Conservation (phyloP, 2,113 vertebrate genomes). For the Parotia lawesii region DNA sequence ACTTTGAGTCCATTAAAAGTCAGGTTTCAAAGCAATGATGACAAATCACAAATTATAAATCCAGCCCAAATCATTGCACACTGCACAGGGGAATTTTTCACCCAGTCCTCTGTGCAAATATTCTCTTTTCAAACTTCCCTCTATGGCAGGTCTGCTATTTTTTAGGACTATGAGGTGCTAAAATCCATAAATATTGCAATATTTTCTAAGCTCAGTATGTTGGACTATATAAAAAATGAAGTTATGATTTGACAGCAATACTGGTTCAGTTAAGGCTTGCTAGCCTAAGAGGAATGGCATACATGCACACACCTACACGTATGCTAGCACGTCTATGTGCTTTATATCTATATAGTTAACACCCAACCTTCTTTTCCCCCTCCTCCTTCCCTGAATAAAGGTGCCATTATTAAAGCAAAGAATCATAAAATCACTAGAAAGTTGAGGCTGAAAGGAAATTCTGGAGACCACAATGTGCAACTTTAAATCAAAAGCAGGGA, state of each 20-base stretch:
- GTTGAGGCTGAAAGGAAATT: not conserved
- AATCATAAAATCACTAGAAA: not conserved
- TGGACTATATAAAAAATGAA: not conserved
- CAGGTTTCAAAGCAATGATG: not conserved
- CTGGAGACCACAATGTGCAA: not conserved
- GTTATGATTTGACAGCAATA: not conserved
- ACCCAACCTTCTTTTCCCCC: not conserved
- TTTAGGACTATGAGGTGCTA: not conserved
- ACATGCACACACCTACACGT: not conserved
- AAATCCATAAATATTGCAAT: not conserved
- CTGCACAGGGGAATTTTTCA: not conserved
- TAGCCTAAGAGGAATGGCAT: not conserved
- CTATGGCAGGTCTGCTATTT: not conserved
- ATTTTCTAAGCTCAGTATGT: not conserved
- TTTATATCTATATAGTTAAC: not conserved
- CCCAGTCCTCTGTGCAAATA: not conserved
- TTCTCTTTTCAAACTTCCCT: not conserved
- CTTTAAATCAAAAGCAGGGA: not conserved
- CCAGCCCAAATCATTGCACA: not conserved
- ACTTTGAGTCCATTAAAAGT: conserved; percentile 37
- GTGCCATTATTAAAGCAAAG: not conserved
- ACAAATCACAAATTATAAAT: conserved; percentile 13
- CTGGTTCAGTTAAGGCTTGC: not conserved
- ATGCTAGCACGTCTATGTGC: accelerated
- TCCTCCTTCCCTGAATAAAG: not conserved